Evolutionary conservation across 2,797 vertebrate genomes (phyloP).

Genomic region (Enteromius radiatus): DNA sequence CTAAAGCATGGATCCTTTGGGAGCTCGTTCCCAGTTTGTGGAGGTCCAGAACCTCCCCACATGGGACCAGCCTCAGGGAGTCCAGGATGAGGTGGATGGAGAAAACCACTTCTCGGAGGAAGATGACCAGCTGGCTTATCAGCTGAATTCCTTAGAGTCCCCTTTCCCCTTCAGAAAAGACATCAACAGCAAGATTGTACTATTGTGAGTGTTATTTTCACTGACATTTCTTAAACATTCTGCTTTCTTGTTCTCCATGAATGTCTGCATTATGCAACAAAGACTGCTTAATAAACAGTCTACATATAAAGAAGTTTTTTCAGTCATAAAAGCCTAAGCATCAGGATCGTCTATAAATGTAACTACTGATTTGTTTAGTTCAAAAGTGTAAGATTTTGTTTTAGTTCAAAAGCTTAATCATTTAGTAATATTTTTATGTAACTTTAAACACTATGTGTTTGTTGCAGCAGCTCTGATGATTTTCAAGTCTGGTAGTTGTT

Average conservation of each 20-base stretch:
- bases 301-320: background rate
- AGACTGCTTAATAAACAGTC: background rate
- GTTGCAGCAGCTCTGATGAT: background rate
- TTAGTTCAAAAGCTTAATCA: background rate
- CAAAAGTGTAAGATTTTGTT: background rate
- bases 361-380: background rate
- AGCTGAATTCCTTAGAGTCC: slow-evolving; percentile 74
- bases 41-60: slow-evolving; percentile 84
- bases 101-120: slow-evolving; percentile 61
- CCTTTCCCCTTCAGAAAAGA: slow-evolving; percentile 89
- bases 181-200: slow-evolving; percentile 90
- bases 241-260: background rate
- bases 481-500: background rate
- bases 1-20: slow-evolving; percentile 93
- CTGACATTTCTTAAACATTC: background rate
- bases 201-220: slow-evolving; percentile 84
- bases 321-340: background rate
- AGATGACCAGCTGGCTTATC: slow-evolving; percentile 64
- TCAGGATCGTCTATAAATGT: background rate
- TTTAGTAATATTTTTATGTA: background rate
- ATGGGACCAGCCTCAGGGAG: slow-evolving; percentile 81
- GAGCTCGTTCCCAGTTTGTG: slow-evolving; percentile 93
- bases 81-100: slow-evolving; percentile 53
- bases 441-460: background rate
- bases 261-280: background rate